Conservation (phyloP, 2,888 invertebrate genomes). For the Homarus gammarus region DNA sequence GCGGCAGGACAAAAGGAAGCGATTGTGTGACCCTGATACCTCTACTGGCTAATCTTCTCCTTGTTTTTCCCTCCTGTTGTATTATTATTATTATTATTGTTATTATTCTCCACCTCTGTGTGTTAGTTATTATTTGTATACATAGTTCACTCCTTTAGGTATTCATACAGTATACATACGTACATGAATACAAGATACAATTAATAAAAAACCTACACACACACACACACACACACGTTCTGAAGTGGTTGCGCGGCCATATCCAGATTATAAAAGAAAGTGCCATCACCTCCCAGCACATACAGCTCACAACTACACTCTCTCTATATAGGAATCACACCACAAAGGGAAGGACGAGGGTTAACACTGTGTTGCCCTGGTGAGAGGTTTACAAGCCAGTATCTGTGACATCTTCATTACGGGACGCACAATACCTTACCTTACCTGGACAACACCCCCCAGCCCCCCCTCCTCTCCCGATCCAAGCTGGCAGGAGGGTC, state of each 20-base stretch:
- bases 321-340: background rate
- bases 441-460: conserved; percentile 13
- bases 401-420: conserved; percentile 48
- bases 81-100: background rate
- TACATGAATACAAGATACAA: too few relatives aligned
- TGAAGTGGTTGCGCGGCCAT: background rate
- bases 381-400: background rate
- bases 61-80: background rate
- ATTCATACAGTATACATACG: too few relatives aligned
- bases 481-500: too few relatives aligned
- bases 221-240: too few relatives aligned
- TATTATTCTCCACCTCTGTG: background rate
- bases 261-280: background rate
- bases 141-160: too few relatives aligned
- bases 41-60: background rate
- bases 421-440: conserved; percentile 12
- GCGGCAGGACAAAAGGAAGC: conserved; percentile 37
- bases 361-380: background rate
- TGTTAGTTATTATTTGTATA: background rate
- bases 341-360: background rate
- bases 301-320: background rate
- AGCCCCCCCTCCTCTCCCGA: too few relatives aligned
- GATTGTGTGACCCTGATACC: conserved; percentile 28
- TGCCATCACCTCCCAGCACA: background rate
- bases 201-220: too few relatives aligned